Evolutionary conservation across 2,888 invertebrate species (phyloP), one percentile per base, ranked within the genome.

Genomic region (Microctonus aethiopoides): DNA sequence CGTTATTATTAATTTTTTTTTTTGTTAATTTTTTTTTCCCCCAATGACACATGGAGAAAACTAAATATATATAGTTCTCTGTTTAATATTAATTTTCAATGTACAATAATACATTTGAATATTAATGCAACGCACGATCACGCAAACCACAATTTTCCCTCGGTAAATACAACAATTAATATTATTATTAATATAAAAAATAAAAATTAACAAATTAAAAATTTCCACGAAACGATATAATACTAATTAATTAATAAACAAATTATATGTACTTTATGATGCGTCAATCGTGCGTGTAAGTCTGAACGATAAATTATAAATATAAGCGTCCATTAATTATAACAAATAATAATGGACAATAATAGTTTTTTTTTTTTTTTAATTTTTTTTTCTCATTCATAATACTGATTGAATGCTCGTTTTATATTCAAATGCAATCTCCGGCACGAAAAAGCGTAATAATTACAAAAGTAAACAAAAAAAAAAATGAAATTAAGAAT

Each of bases 351-450:
- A 62, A 39, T 68, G 41, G 56, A 62, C 54, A 59, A 67, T 52
- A 13, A 39, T 11, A 36, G 4, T 56, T 32, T n/a, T 9, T 36
- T 9, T n/a, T 9, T 36, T 9, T 24, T 16, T 51, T 57, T 67
- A n/a, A 20, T 41, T 52, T 46, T 46, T 39, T 51, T 20, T 61
- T 63, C 57, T 61, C 56, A n/a, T 39, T 66, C 16, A 24, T 51
- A 56, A 61, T 61, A 59, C 39, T 39, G 29, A 70, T 70, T 61
- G 20, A 32, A 56, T 65, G 39, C 54, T 65, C 65, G 60, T 66
- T 70, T 65, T 66, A 60, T 70, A 65, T 69, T 56, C 56, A 24
- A 29, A 54, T 64, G 51, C 36, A 65, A 22, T n/a, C n/a, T n/a
- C n/a, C n/a, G n/a, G n/a, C 34, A 13, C 11, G 34, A 16, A 64